These are phyloP conservation scores for Diploscapter pachys DNA, from an alignment of 1,140 invertebrate species.

Conservation along the genomic window DNA sequence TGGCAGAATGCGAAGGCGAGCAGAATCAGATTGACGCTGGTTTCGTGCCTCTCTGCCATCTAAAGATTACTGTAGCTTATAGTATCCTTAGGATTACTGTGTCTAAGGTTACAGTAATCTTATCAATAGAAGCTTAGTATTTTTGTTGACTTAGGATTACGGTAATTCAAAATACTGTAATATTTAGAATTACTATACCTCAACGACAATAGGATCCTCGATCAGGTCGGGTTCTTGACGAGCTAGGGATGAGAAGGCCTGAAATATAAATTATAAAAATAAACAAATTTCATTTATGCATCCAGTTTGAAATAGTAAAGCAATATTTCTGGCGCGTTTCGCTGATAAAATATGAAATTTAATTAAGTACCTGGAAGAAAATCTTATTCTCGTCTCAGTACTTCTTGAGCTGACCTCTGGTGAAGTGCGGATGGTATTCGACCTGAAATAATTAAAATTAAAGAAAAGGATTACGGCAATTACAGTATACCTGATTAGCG, in stretches of 20 bases:
- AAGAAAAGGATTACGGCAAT: not conserved
- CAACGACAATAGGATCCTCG: conserved; percentile 40
- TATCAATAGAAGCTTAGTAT: too few relatives aligned
- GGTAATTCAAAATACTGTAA: too few relatives aligned
- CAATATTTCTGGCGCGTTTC: too few relatives aligned
- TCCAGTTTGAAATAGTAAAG: too few relatives aligned
- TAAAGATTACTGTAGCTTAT: too few relatives aligned
- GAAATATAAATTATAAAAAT: not conserved
- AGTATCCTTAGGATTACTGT: too few relatives aligned
- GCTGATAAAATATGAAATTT: conserved; percentile 7
- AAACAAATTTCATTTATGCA: not conserved
- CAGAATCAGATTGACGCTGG: conserved; percentile 43
- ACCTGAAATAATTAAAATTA: conserved; percentile 17
- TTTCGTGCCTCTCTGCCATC: conserved; percentile 43
- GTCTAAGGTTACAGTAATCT: too few relatives aligned
- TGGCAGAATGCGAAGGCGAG: conserved; percentile 47
- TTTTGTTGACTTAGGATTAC: too few relatives aligned
- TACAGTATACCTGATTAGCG: conserved; percentile 68
- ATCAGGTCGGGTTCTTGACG: conserved; percentile 46
- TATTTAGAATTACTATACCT: not conserved
- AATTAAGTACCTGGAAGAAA: conserved; percentile 60
- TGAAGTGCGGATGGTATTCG: conserved; percentile 63
- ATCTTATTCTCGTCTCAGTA: conserved; percentile 60
- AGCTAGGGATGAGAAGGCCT: conserved; percentile 50
- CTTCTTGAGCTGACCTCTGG: conserved; percentile 55